Conservation (phyloP, 2,888 invertebrate genomes). For the Himalopsyche japonica region DNA sequence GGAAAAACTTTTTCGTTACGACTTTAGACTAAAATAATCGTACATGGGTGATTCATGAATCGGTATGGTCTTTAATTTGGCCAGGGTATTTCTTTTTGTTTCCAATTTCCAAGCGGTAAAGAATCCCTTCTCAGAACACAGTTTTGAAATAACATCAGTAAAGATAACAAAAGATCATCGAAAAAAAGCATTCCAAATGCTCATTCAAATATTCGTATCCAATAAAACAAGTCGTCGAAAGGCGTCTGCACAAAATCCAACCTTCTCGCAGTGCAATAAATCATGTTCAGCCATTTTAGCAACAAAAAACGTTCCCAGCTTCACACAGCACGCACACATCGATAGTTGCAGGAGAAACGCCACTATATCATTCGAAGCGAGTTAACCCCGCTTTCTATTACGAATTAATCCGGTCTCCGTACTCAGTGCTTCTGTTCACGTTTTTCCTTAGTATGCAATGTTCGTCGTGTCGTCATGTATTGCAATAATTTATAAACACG, state of each 20-base stretch:
- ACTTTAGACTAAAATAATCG: too few relatives aligned
- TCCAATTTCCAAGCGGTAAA: not conserved
- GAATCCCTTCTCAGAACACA: not conserved
- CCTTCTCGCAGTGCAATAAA: slow-evolving; percentile 26
- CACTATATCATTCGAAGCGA: not conserved
- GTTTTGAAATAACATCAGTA: not conserved
- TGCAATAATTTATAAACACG: not conserved
- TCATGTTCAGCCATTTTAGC: slow-evolving; percentile 33
- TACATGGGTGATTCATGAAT: too few relatives aligned
- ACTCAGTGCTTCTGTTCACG: not conserved
- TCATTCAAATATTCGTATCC: not conserved
- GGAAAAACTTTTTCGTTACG: too few relatives aligned
- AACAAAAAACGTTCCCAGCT: slow-evolving; percentile 16
- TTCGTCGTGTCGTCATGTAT: not conserved
- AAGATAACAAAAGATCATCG: not conserved
- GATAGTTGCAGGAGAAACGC: not conserved
- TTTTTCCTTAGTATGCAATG: not conserved
- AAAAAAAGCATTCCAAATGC: not conserved
- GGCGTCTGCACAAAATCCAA: slow-evolving; percentile 7
- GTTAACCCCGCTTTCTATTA: slow-evolving; percentile 15
- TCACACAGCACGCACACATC: not conserved
- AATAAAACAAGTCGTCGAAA: slow-evolving; percentile 15
- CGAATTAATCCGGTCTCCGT: slow-evolving; percentile 17
- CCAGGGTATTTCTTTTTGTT: too few relatives aligned
- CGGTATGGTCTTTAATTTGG: too few relatives aligned